phyloP scores from a whole-genome alignment of 2,797 vertebrate species.

The Trematomus bernacchii region DNA sequence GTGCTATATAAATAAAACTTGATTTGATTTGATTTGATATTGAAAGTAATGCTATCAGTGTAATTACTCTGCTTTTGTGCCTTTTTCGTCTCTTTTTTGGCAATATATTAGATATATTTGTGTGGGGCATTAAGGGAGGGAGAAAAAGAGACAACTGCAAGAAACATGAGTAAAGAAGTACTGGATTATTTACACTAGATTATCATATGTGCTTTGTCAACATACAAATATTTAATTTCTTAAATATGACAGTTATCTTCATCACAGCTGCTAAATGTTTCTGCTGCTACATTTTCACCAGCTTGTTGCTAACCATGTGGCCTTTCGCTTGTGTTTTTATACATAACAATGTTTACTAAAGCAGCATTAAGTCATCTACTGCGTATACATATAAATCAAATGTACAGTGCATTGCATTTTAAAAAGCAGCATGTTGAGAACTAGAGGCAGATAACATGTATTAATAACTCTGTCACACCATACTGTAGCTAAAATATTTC shows the following conservation, averaged over 20 bases:
- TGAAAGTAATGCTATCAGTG: no score
- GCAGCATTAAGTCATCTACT: neutral
- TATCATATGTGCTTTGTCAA: no score
- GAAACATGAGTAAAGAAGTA: no score
- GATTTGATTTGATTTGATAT: no score
- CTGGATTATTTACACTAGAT: no score
- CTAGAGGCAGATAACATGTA: neutral
- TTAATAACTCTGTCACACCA: neutral
- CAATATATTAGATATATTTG: no score
- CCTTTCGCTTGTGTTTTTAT: neutral
- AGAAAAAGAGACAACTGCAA: no score
- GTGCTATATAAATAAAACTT: no score
- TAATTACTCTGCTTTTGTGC: no score
- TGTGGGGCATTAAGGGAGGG: no score
- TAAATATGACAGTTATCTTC: neutral
- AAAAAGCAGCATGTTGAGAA: neutral
- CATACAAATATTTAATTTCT: no score
- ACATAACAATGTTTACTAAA: neutral
- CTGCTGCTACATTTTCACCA: neutral
- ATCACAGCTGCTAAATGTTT: neutral
- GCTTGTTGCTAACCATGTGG: neutral
- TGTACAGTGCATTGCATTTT: neutral
- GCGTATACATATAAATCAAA: neutral
- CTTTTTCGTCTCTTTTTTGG: no score
- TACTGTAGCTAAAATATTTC: slow-evolving; percentile 7